Evolutionary conservation across 2,113 vertebrate genomes (phyloP), one percentile per base, ranked within the genome.

Genomic region (Parus major): DNA sequence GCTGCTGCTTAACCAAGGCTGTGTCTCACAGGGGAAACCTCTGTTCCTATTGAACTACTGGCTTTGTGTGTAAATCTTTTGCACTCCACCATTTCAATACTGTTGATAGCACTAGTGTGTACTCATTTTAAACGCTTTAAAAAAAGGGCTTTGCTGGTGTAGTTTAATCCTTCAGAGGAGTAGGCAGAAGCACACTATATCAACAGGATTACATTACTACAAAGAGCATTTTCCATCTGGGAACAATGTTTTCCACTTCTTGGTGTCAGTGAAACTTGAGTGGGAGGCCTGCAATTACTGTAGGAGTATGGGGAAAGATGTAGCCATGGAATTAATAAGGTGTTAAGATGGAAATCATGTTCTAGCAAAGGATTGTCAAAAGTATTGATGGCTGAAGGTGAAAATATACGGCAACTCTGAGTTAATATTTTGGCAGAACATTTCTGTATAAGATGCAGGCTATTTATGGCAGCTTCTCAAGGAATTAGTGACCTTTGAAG

Each of bases 401-500:
- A 92, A 95, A 95, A 92, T 94, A 81, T 27, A 90, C 76, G 49
- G 53, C 11, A 3, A 41, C 23, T 83, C 71, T 27, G 68, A 94
- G 85, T 64, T 94, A 86, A 88, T 86, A 53, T 61, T 86, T 94
- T 95, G 85, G 85, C 80, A 93, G 88, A 93, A 94, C 69, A 71
- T 75, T 90, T 78, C 56, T 86, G 60, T 92, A 68, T 53, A 78
- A 90, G 24, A 83, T 24, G n/a, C 68, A 78, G 23, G 44, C 76
- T 96, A 90, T 95, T 95, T 93, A 71, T 93, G 80, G 76, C 82
- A 93, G 68, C 82, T 94, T 96, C 65, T 63, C 12, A 22, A 88
- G 79, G 82, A 92, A 93, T 81, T 60, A 82, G 56, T 94, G 90
- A 94, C 90, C 95, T 96, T 88, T 94, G 60, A 60, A 92, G 83